Percentiles rank a stretch among this genome's conserved stretches.
phyloP scores from a whole-genome alignment of 2,113 vertebrate genomes.

The cat (Felis catus) region F.catus_Fca126_mat1.0 CM031418.1:66652001-66652500 shows the following conservation, averaged over 20 bases:
- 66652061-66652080: not conserved
- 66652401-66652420: slow-evolving; percentile 39
- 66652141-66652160: not conserved
- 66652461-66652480: slow-evolving; percentile 57
- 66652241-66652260: slow-evolving; percentile 36
- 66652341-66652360: slow-evolving; percentile 64
- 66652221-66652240: slow-evolving; percentile 53
- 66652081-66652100: not conserved
- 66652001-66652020: not conserved
- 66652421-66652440: slow-evolving; percentile 62
- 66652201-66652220: slow-evolving; percentile 59
- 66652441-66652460: slow-evolving; percentile 36
- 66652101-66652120: not conserved
- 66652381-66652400: slow-evolving; percentile 56
- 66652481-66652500: slow-evolving; percentile 57
- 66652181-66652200: slow-evolving; percentile 51
- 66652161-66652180: slow-evolving; percentile 59
- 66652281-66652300: slow-evolving; percentile 30
- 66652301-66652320: slow-evolving; percentile 20
- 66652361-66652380: slow-evolving; percentile 60
- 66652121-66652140: not conserved
- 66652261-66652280: slow-evolving; percentile 60
- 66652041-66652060: not conserved
- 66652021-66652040: not conserved
- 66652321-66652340: slow-evolving; percentile 51